phyloP scores from a whole-genome alignment of 2,797 vertebrate genomes.

The Choloepus didactylus region DNA sequence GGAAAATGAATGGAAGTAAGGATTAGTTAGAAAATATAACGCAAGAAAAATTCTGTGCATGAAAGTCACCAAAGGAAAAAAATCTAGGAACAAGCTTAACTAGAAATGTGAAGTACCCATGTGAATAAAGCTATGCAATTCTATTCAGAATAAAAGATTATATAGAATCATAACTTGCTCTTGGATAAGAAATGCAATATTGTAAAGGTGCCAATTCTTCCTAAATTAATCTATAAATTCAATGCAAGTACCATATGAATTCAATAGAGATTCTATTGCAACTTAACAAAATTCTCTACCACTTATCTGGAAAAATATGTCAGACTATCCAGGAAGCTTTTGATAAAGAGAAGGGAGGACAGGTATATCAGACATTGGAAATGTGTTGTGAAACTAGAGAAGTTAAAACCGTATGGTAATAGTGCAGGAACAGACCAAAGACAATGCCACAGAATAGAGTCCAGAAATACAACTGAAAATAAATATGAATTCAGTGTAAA shows the following conservation, averaged over 20 bases:
- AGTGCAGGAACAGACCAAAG: background rate
- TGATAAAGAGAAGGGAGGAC: background rate
- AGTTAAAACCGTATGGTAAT: background rate
- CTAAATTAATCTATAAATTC: constrained; percentile 66
- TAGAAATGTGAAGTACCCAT: constrained; percentile 33
- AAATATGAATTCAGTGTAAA: background rate
- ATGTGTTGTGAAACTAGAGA: background rate
- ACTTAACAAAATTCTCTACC: constrained; percentile 46
- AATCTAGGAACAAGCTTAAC: constrained; percentile 30
- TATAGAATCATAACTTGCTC: constrained; percentile 22
- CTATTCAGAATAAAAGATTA: constrained; percentile 54
- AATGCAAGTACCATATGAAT: background rate
- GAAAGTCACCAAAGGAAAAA: constrained; percentile 8
- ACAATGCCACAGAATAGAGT: background rate
- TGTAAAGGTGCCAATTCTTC: constrained; percentile 63
- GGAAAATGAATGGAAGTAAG: constrained; percentile 55
- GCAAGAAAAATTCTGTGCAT: constrained; percentile 40
- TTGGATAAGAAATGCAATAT: constrained; percentile 67
- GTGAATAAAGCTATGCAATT: constrained; percentile 37
- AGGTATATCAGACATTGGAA: background rate
- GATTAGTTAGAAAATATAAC: constrained; percentile 45
- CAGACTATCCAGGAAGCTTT: background rate
- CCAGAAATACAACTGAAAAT: background rate
- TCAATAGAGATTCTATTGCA: constrained; percentile 1
- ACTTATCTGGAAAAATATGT: constrained; percentile 52